Conservation (phyloP, 1,140 invertebrate genomes). For the Apocrypta bakeri region DNA sequence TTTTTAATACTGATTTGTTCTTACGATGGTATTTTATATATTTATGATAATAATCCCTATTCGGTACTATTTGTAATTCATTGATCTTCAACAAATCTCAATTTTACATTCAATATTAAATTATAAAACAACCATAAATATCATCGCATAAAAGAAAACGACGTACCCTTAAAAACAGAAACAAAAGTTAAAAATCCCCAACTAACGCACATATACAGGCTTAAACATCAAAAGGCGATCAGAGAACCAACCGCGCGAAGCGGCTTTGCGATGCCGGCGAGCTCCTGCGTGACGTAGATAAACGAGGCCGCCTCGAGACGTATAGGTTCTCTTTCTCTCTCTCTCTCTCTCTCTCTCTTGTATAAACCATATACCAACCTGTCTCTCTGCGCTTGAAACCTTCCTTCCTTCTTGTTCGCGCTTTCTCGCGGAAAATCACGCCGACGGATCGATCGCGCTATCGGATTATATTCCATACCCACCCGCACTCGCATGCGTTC, state of each 20-base stretch:
- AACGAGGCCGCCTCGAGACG: constrained; percentile 5
- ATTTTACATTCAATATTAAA: too few species aligned
- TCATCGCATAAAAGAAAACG: too few species aligned
- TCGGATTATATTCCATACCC: constrained; percentile 16
- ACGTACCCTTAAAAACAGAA: too few species aligned
- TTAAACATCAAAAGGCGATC: not conserved
- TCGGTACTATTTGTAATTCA: too few species aligned
- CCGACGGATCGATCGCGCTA: constrained; percentile 19
- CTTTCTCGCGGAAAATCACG: not conserved
- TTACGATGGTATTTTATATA: too few species aligned
- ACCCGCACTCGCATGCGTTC: not conserved
- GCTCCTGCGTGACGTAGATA: not conserved
- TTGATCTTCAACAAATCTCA: too few species aligned
- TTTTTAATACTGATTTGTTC: too few species aligned
- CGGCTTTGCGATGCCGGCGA: not conserved
- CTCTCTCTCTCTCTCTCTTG: too few species aligned
- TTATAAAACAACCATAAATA: too few species aligned
- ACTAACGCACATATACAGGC: not conserved
- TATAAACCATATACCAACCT: not conserved
- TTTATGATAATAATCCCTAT: too few species aligned
- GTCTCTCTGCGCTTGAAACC: not conserved
- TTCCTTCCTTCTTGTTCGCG: not conserved
- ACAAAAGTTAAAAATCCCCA: too few species aligned
- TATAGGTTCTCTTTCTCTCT: not conserved
- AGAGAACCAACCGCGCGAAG: not conserved